Conservation (phyloP, 2,797 vertebrate species). For the Diplodus puntazzo region DNA sequence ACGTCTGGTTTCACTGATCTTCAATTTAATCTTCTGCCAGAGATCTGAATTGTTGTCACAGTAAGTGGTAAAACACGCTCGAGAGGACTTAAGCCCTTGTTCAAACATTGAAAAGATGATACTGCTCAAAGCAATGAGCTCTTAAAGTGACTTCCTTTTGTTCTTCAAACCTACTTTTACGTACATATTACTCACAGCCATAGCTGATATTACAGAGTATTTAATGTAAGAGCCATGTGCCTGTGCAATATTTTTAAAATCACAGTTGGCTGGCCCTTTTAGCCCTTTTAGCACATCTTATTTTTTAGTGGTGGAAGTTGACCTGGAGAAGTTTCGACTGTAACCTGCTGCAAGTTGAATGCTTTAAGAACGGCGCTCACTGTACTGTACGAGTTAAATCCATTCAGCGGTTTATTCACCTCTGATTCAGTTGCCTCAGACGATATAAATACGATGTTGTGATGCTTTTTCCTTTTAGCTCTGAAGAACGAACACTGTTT, state of each 20-base stretch:
- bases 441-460: too few relatives aligned
- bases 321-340: too few relatives aligned
- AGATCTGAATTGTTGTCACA: not conserved
- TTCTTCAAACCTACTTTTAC: not conserved
- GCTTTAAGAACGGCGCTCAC: too few relatives aligned
- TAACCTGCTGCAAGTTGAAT: too few relatives aligned
- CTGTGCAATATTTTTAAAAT: not conserved
- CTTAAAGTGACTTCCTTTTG: not conserved
- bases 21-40: not conserved
- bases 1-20: not conserved
- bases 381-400: too few relatives aligned
- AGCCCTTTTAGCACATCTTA: not conserved
- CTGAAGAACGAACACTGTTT: too few relatives aligned
- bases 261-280: not conserved
- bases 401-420: too few relatives aligned
- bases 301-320: not conserved
- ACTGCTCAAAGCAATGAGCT: not conserved
- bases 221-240: not conserved
- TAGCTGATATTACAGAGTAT: not conserved
- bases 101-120: not conserved
- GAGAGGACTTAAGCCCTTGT: not conserved
- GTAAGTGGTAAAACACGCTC: not conserved
- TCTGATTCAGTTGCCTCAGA: too few relatives aligned
- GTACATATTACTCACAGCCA: not conserved
- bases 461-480: too few relatives aligned